Conservation (phyloP, 2,888 invertebrate species). For the Parthenolecanium corni region DNA sequence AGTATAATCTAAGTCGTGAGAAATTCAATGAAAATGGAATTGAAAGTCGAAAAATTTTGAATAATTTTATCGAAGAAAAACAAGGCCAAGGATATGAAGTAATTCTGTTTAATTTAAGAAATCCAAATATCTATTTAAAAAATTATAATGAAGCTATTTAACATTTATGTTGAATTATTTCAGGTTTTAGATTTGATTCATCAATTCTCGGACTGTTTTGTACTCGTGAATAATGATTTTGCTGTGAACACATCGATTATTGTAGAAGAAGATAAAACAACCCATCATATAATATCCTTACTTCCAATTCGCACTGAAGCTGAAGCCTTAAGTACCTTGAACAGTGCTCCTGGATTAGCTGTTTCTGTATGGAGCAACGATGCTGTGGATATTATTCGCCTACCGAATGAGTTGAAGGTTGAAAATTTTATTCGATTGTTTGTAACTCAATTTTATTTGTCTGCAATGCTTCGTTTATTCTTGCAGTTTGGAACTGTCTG, state of each 20-base stretch:
- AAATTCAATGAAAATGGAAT: background rate
- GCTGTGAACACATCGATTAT: background rate
- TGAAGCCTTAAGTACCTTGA: conserved; percentile 2
- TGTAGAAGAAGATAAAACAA: background rate
- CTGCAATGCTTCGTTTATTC: conserved; percentile 1
- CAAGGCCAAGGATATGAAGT: background rate
- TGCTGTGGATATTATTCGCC: conserved; percentile 3
- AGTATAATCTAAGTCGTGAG: too few relatives aligned
- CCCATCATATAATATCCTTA: conserved; percentile 7
- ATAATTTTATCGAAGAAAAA: conserved; percentile 8
- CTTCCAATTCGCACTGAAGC: background rate
- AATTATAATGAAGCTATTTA: background rate
- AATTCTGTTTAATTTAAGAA: background rate
- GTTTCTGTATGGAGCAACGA: conserved; percentile 24
- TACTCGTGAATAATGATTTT: conserved; percentile 8
- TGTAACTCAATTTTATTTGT: too few relatives aligned
- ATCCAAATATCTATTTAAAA: too few relatives aligned
- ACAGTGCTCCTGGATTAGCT: conserved; percentile 1
- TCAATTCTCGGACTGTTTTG: background rate
- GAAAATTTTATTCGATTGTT: too few relatives aligned
- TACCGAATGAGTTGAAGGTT: conserved; percentile 7
- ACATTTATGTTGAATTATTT: background rate
- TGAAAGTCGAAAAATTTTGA: background rate
- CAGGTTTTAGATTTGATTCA: conserved; percentile 9
- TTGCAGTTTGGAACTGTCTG: conserved; percentile 25